Evolutionary conservation across 92 coral and sea anemone genomes (phyloP).

Genomic region (Porites divaricata): DNA sequence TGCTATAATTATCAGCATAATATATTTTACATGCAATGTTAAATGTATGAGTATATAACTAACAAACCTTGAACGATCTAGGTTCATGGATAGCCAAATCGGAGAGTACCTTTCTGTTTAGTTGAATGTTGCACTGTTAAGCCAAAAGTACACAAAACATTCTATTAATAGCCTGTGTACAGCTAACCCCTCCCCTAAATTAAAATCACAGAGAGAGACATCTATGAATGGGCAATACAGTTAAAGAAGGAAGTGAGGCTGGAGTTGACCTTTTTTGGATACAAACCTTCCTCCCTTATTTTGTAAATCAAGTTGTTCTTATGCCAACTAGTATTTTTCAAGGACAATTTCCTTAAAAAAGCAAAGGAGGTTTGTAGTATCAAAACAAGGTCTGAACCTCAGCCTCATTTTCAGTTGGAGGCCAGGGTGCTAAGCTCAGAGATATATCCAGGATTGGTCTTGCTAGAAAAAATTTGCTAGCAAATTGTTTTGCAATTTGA

Average conservation of each 20-base stretch:
- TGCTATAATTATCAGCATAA: not conserved
- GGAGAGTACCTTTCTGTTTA: slow-evolving; percentile 95
- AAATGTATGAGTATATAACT: not conserved
- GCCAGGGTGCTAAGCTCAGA: too few species aligned
- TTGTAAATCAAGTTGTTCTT: too few species aligned
- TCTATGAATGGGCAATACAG: not conserved
- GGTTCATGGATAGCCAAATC: slow-evolving; percentile 99
- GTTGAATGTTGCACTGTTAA: slow-evolving; percentile 83
- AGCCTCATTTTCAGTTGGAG: too few species aligned
- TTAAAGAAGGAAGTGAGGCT: not conserved
- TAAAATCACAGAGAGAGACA: too few species aligned
- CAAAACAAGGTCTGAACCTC: too few species aligned
- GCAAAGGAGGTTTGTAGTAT: too few species aligned
- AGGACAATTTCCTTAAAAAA: too few species aligned
- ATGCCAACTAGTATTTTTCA: too few species aligned
- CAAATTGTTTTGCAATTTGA: too few species aligned
- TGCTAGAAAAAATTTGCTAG: too few species aligned
- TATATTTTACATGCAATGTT: not conserved
- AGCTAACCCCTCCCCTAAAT: not conserved
- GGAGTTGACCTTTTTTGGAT: not conserved
- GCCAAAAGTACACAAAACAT: not conserved
- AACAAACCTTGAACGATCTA: slow-evolving; percentile 88
- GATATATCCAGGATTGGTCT: too few species aligned
- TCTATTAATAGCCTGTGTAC: not conserved
- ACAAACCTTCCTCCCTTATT: too few species aligned